Base-by-base conservation (phyloP, 2,888 invertebrate species). In the Nasonia oneida region DNA sequence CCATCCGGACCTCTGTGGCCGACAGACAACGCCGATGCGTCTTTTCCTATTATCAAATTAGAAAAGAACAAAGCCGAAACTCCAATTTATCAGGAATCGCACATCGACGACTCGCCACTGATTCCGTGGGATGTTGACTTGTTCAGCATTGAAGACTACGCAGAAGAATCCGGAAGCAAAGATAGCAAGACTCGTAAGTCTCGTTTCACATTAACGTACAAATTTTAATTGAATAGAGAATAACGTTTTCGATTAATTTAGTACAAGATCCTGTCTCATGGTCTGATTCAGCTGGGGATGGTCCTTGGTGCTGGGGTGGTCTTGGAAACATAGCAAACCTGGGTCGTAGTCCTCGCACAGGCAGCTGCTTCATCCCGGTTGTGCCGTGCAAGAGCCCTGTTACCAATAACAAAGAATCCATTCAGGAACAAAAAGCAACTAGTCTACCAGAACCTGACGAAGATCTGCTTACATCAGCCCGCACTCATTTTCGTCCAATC, bases 401-500 rank as follows among this genome's bases (percentile, higher is more conserved):
- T 39, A 77, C 82, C 71, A 88, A 88, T 82, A 89, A 89, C 53
- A 91, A 90, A 83, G 91, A 91, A 88, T 87, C 89, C 53, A 50
- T 2, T 33, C 67, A 23, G 29, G 23, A 64, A 33, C 84, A 84
- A 29, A 82, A 75, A 29, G 83, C 86, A 47, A 74, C 81, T 23
- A 84, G 47, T 64, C 33, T 82, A 82, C 79, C 84, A 76, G 93
- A 93, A 83, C 91, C 92, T 71, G 95, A 95, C 89, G 97, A 97
- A 91, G 97, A 97, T 93, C 94, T 97, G 89, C 94, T 97, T 87
- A 96, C 96, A 29, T 96, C 97, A 10, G 95, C 96, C 88, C 95
- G 96, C 88, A 97, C 97, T 85, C 98, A 98, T 94, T 98, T 98
- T 94, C 95, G 96, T 89, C 97, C 98, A 23, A 97, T 98, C 89